phyloP scores from a whole-genome alignment of 2,888 invertebrate genomes.

The Habrosyne pyritoides region DNA sequence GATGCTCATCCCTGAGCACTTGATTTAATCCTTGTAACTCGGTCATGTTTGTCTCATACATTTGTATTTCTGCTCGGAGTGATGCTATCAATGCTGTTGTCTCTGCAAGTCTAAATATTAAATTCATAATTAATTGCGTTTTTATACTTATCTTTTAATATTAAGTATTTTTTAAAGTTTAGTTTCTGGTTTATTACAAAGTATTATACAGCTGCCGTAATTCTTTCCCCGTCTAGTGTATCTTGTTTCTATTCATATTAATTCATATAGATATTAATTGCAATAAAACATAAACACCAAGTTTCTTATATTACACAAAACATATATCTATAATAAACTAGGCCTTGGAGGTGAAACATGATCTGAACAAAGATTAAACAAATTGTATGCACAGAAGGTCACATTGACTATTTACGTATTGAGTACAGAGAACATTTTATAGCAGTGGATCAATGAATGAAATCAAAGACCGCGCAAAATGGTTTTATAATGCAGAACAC shows the following conservation, averaged over 20 bases:
- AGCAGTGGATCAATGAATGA: neutral
- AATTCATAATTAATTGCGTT: neutral
- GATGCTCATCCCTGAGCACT: constrained; percentile 96
- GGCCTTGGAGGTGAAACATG: constrained; percentile 4
- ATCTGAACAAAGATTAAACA: neutral
- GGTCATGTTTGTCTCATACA: constrained; percentile 87
- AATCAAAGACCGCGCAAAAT: neutral
- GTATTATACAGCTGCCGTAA: too few relatives aligned
- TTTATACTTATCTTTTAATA: neutral
- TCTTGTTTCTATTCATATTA: too few relatives aligned
- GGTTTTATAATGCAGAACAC: neutral
- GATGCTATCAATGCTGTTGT: constrained; percentile 86
- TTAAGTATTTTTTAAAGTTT: too few relatives aligned
- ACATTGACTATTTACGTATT: neutral
- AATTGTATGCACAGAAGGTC: neutral
- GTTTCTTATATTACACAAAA: neutral
- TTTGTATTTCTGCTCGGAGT: constrained; percentile 88
- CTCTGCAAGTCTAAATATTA: constrained; percentile 86
- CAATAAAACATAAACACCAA: constrained; percentile 4
- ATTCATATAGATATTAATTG: neutral
- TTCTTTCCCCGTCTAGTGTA: neutral
- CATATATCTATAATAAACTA: constrained; percentile 1
- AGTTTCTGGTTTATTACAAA: too few relatives aligned
- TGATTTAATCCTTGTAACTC: constrained; percentile 93
- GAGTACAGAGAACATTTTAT: neutral